Evolutionary conservation across 2,113 vertebrate species (phyloP).

Genomic region (Talpa occidentalis): DNA sequence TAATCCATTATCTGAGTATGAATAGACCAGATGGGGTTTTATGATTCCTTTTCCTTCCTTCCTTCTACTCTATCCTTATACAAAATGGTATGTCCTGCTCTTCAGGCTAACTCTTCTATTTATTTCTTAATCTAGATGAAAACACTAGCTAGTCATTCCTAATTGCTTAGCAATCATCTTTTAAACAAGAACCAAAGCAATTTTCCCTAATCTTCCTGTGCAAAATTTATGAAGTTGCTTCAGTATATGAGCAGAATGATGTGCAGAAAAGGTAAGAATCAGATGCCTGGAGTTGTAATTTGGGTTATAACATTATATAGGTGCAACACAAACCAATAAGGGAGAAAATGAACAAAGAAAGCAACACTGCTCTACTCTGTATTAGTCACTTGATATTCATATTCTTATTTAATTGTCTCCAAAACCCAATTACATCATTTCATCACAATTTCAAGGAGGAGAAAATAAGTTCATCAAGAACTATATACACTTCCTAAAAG

Average conservation of each 20-base stretch:
- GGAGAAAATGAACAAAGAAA: background rate
- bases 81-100: background rate
- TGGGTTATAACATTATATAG: background rate
- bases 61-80: background rate
- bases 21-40: slow-evolving; percentile 40
- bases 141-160: background rate
- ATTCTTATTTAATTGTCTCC: background rate
- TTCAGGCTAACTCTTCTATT: background rate
- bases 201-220: background rate
- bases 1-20: slow-evolving; percentile 29
- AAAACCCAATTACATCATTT: background rate
- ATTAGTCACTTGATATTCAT: background rate
- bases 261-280: background rate
- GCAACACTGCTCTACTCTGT: background rate
- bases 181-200: background rate
- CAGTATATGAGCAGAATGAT: background rate
- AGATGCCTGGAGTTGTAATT: background rate
- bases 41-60: background rate
- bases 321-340: background rate
- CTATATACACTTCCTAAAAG: background rate
- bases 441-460: background rate
- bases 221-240: background rate
- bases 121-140: background rate
- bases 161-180: slow-evolving; percentile 14
- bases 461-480: background rate